A percentile compares a stretch with the other conserved stretches of the same genome.
Evolutionary conservation across 2,888 invertebrate species (phyloP).

Genomic region (Podotricha telesiphe): DNA sequence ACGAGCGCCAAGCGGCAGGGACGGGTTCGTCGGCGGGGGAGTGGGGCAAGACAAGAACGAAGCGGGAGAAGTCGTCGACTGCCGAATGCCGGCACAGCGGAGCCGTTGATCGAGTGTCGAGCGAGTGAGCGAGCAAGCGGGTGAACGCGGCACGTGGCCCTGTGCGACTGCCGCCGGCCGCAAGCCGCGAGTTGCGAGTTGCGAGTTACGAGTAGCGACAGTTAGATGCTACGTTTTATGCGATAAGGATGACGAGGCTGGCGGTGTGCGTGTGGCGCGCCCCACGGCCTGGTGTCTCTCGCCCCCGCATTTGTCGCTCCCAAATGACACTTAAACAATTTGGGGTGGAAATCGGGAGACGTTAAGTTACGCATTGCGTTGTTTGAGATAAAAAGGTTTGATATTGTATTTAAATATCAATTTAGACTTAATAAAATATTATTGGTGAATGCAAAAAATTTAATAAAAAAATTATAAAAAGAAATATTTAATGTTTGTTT

Average conservation of each 20-base stretch:
- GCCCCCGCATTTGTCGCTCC: conserved; percentile 50
- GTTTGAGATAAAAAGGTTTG: conserved; percentile 8
- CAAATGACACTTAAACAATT: conserved; percentile 48
- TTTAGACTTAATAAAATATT: too few relatives aligned
- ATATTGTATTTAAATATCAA: too few relatives aligned
- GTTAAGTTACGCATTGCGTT: conserved; percentile 42
- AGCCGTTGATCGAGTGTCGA: conserved; percentile 29
- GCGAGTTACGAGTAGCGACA: not conserved
- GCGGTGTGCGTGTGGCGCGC: conserved; percentile 42
- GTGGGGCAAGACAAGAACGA: conserved; percentile 51
- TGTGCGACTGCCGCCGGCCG: conserved; percentile 22
- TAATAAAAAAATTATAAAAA: too few relatives aligned
- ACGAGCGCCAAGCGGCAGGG: conserved; percentile 53
- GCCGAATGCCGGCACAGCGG: conserved; percentile 40
- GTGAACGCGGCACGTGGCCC: conserved; percentile 52
- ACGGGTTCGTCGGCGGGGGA: conserved; percentile 53
- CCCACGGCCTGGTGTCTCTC: conserved; percentile 38
- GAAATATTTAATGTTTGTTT: too few relatives aligned
- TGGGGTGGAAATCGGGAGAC: conserved; percentile 45
- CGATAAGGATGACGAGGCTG: conserved; percentile 38
- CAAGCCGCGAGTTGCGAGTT: too few relatives aligned
- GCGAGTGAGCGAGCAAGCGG: conserved; percentile 43
- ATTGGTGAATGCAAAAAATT: too few relatives aligned
- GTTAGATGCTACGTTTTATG: conserved; percentile 37
- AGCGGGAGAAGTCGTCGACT: conserved; percentile 51